These are phyloP conservation scores for Eublepharis macularius DNA, from an alignment of 2,113 vertebrate species.

Conservation along the genomic window DNA sequence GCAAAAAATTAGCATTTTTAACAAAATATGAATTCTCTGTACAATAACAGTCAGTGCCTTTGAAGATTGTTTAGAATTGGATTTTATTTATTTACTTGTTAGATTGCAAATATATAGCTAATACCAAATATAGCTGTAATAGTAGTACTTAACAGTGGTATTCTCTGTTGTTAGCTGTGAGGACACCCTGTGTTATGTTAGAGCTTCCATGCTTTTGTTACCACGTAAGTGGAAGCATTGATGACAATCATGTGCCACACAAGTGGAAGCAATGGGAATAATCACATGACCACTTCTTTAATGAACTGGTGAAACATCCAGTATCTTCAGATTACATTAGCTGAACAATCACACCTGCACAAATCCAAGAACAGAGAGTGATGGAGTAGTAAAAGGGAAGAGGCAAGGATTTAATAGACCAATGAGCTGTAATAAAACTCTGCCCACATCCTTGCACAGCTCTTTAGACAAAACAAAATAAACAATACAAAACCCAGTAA, in stretches of 20 bases:
- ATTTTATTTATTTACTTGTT: background rate
- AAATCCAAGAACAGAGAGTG: too few relatives aligned
- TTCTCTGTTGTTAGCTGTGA: background rate
- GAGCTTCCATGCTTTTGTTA: background rate
- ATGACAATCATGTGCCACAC: background rate
- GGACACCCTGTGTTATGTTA: background rate
- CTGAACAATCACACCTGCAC: too few relatives aligned
- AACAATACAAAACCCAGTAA: background rate
- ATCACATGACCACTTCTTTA: background rate
- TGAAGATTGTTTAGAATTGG: background rate
- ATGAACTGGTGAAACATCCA: background rate
- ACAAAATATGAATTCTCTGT: too few relatives aligned
- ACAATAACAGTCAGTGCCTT: background rate
- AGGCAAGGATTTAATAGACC: too few relatives aligned
- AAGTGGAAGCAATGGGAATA: background rate
- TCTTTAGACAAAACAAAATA: background rate
- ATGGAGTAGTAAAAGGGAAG: too few relatives aligned
- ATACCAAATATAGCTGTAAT: background rate
- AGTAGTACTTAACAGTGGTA: background rate
- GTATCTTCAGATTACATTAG: background rate
- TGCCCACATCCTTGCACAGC: too few relatives aligned
- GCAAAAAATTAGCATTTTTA: too few relatives aligned
- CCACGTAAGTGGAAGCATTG: background rate
- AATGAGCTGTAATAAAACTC: too few relatives aligned
- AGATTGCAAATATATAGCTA: background rate